Evolutionary conservation across 2,113 vertebrate species (phyloP).

Genomic region (Paracanthobrama guichenoti): DNA sequence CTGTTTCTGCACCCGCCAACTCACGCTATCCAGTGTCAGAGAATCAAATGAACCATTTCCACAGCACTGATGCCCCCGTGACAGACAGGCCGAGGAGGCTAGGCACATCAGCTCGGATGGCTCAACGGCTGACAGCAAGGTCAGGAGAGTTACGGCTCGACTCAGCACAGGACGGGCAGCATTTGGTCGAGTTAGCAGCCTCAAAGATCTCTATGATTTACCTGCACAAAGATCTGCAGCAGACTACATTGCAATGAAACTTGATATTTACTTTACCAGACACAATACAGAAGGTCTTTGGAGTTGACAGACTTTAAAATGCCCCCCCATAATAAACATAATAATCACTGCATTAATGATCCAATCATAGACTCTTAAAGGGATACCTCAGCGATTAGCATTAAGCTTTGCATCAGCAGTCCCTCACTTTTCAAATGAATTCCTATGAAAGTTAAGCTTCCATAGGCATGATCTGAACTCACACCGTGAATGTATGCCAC

Average conservation of each 20-base stretch:
- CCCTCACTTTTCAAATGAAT: too few relatives aligned
- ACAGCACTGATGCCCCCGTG: slow-evolving; percentile 75
- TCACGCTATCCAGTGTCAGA: slow-evolving; percentile 71
- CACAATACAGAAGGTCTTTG: background rate
- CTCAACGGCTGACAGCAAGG: slow-evolving; percentile 72
- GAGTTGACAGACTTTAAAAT: too few relatives aligned
- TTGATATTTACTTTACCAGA: background rate
- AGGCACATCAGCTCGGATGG: slow-evolving; percentile 66
- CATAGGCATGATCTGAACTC: too few relatives aligned
- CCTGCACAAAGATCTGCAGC: slow-evolving; percentile 39
- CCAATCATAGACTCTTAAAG: too few relatives aligned
- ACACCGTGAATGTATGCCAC: too few relatives aligned
- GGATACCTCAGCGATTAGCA: too few relatives aligned
- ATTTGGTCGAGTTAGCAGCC: slow-evolving; percentile 20
- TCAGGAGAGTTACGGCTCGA: slow-evolving; percentile 65
- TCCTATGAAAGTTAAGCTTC: too few relatives aligned
- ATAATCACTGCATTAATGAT: too few relatives aligned
- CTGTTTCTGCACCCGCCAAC: slow-evolving; percentile 71
- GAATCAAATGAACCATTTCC: slow-evolving; percentile 79
- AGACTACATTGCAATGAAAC: background rate
- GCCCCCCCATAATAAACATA: too few relatives aligned
- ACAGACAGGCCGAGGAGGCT: slow-evolving; percentile 73
- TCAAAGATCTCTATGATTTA: slow-evolving; percentile 50
- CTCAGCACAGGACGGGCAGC: slow-evolving; percentile 46
- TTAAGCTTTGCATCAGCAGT: too few relatives aligned